Conservation (phyloP, 2,888 invertebrate genomes). For the Megaustenia siamemsis region DNA sequence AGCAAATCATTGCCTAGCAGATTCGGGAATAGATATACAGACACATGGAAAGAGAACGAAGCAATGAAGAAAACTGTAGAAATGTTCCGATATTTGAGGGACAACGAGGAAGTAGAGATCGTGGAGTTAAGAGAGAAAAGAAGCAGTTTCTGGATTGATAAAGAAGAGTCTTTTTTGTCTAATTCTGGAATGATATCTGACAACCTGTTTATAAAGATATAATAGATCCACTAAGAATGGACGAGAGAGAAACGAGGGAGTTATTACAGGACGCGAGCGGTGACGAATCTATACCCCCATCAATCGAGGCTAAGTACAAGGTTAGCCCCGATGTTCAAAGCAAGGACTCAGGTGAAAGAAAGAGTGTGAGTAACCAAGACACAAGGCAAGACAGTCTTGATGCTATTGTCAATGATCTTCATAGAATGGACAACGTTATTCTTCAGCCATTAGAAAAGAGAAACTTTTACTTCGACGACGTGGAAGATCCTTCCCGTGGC, state of each 20-base stretch:
- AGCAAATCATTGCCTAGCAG: no score
- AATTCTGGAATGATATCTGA: not conserved
- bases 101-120: no score
- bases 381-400: not conserved
- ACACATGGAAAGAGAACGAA: no score
- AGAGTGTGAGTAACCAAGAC: not conserved
- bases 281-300: not conserved
- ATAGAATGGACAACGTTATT: not conserved
- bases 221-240: not conserved
- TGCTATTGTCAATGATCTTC: not conserved
- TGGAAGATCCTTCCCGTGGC: not conserved
- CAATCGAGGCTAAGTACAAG: not conserved
- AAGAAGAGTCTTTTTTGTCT: not conserved
- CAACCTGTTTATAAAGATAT: not conserved
- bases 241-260: not conserved
- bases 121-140: not conserved
- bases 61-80: no score
- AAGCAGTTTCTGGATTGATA: not conserved
- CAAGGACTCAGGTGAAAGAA: not conserved
- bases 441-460: not conserved
- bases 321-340: not conserved
- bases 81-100: no score
- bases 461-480: not conserved
- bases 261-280: not conserved
- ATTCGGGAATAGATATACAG: no score